Evolutionary conservation across 2,888 invertebrate species (phyloP), one percentile per base, ranked within the genome.

Genomic region (Piscicola geometra): DNA sequence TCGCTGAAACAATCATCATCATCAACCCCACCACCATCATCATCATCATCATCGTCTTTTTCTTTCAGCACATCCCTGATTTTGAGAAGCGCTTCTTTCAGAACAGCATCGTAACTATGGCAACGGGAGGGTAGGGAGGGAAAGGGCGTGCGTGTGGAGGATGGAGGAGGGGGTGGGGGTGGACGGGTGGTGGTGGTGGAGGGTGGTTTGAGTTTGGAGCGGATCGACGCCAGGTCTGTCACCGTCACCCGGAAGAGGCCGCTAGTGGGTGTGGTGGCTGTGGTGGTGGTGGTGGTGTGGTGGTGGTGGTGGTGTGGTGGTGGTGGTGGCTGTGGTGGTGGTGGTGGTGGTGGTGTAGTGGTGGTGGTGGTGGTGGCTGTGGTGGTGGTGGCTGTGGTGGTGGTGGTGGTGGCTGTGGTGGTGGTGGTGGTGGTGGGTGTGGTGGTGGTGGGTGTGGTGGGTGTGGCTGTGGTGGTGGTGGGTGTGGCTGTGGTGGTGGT

Each of bases 1-100:
- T 56, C 60, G 60, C n/a, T 21, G n/a, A 56, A 56, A 21, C 5
- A 5, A 56, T 56, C 60, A 18, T 56, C 60, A 56, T 18, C 21
- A 56, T 25, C 21, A 56, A 18, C 60, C 3, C 60, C 60, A 3
- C 3, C 60, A 5, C 25, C 60, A 5, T 25, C 21, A 5, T 56
- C 60, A 3, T 25, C 60, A 3, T 56, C 60, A 15, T 56, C 60
- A 56, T 56, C 60, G n/a, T 56, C 60, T 56, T 56, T 56, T 56
- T 56, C 60, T 56, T 56, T 56, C 60, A 56, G 60, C 60, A 56
- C 60, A 56, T 56, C 60, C 25, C 60, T 56, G 21, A 56, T 56
- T 56, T 56, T 56, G 3, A 56, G n/a, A 56, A 56, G 60, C 60
- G 60, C 60, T 56, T 56, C 60, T n/a, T 56, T 9, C 25, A 56